Evolutionary conservation across 2,113 vertebrate species (phyloP).

Genomic region (Cynocephalus volans): DNA sequence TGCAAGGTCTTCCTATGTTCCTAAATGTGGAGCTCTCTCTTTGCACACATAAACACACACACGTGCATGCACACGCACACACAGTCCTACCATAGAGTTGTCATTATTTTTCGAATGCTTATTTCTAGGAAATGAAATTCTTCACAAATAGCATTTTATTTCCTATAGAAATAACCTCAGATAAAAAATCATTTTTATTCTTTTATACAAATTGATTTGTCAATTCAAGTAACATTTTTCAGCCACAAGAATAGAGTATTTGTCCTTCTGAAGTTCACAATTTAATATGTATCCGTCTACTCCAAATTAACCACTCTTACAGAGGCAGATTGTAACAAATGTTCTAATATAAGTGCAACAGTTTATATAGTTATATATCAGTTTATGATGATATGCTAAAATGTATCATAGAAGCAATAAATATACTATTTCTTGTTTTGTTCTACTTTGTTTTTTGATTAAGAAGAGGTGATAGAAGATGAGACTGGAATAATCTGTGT

Average conservation of each 20-base stretch:
- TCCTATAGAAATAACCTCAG: background rate
- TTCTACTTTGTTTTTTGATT: background rate
- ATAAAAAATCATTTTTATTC: background rate
- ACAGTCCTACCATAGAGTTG: background rate
- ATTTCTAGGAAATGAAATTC: background rate
- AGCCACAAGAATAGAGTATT: background rate
- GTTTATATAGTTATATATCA: background rate
- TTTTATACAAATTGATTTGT: background rate
- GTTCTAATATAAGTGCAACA: background rate
- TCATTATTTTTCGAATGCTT: background rate
- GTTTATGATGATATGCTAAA: background rate
- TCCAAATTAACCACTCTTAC: background rate
- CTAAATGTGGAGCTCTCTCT: background rate
- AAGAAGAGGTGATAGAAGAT: background rate
- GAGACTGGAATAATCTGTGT: background rate
- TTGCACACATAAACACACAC: background rate
- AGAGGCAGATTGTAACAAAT: background rate
- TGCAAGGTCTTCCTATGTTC: background rate
- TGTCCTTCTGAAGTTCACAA: background rate
- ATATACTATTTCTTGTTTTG: background rate
- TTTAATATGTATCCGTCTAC: background rate
- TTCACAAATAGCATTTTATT: background rate
- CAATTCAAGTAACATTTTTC: conserved; percentile 1
- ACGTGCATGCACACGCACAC: background rate
- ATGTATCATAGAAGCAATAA: background rate